A percentile compares a stretch with the other conserved stretches of the same genome.
Conservation (phyloP, 23 tunicate species). For the Corella eumyota region DNA sequence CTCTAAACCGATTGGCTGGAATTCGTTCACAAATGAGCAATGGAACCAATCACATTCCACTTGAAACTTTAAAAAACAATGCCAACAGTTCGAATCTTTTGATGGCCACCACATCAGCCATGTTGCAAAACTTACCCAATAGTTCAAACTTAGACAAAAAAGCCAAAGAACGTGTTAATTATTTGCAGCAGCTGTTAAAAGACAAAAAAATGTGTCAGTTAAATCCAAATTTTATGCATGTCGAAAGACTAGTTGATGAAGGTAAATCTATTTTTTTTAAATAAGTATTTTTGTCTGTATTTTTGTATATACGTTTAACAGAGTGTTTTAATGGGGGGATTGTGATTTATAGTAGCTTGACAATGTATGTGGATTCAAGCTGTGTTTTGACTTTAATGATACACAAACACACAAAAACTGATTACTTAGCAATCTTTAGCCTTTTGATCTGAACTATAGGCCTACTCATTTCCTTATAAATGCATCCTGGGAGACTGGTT, state of each 20-base stretch:
- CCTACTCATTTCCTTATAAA: too few relatives aligned
- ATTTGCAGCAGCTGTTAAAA: constrained; percentile 90
- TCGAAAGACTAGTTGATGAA: constrained; percentile 91
- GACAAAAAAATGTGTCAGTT: constrained; percentile 87
- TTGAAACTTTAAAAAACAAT: constrained; percentile 15
- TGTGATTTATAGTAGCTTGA: too few relatives aligned
- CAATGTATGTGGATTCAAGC: too few relatives aligned
- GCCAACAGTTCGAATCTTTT: constrained; percentile 17
- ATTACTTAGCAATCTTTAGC: too few relatives aligned
- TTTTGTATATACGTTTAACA: background rate
- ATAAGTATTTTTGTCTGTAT: background rate
- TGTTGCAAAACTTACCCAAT: constrained; percentile 75
- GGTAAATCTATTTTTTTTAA: constrained; percentile 34
- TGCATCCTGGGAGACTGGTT: too few relatives aligned
- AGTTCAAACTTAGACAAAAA: constrained; percentile 55
- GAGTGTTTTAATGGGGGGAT: too few relatives aligned
- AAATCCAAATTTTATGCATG: constrained; percentile 83
- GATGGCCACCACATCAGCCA: constrained; percentile 62
- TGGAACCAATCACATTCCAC: constrained; percentile 20
- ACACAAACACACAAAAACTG: too few relatives aligned
- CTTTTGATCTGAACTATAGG: too few relatives aligned
- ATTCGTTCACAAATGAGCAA: too few relatives aligned
- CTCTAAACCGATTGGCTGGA: too few relatives aligned
- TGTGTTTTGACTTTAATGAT: too few relatives aligned
- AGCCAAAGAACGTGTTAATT: constrained; percentile 87